Evolutionary conservation across 2,888 invertebrate genomes (phyloP), one percentile per base, ranked within the genome.

Genomic region (Drosophila mulleri): DNA sequence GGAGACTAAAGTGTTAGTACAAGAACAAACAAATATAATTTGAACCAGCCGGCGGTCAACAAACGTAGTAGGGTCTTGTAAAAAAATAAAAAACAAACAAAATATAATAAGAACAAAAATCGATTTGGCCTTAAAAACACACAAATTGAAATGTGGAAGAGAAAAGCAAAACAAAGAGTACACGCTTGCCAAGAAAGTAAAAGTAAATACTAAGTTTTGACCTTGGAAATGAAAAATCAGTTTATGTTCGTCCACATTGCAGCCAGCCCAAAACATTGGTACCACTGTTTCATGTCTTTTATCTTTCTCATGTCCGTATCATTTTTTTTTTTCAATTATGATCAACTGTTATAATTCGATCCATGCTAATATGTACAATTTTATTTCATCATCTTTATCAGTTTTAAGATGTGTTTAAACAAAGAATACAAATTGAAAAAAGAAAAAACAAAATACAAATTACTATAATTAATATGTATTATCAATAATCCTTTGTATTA

Each of bases 381-480:
- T 53, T 66, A 69, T 61, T 72, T 84, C 56, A 66, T 72, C 68
- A 78, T 73, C 59, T 47, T 66, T 82, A 67, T 74, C 75, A 82
- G 72, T 73, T 78, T 82, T 78, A 85, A 80, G 76, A 89, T 85
- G 80, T 82, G 81, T 91, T 89, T 83, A 37, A 73, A 61, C 35
- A 64, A 62, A 85, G 16, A 39, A 16, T 26, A 23, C 26, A 53
- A 23, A 50, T 50, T 32, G 1, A 50, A 8, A 50, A 50, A 35
- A 18, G 11, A 56, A 12, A 48, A 60, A 76, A 66, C 80, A 85
- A 72, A 29, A 29, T 29, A 78, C 72, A 83, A 84, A 78, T 60
- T 77, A 73, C 80, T 83, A 90, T 87, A 83, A 90, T 83, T 85
- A 90, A 90, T 83, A 88, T 85, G 88, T 87, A 89, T 82, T 89